Percentiles rank a stretch among this genome's conserved stretches.
Evolutionary conservation across 2,797 vertebrate species (phyloP).

Genomic region (Spinus pinus): DNA sequence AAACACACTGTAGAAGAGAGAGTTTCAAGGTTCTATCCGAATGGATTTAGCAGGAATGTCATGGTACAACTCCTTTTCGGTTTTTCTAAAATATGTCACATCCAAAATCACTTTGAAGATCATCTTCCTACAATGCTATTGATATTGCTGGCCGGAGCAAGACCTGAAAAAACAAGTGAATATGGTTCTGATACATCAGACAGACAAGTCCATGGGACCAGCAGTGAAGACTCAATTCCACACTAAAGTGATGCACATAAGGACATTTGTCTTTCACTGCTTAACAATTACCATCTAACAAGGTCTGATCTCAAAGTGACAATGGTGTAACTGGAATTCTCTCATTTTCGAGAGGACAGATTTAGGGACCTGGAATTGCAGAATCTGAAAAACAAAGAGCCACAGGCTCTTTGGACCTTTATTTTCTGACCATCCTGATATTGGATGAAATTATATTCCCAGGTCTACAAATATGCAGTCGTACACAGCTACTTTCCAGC

Average conservation of each 20-base stretch:
- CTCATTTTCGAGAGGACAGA: neutral
- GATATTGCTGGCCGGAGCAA: neutral
- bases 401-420: neutral
- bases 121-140: neutral
- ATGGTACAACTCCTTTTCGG: neutral
- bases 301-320: neutral
- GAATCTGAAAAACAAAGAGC: neutral
- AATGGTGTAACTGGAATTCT: neutral
- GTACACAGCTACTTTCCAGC: neutral
- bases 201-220: neutral
- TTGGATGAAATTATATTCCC: neutral
- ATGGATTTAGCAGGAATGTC: neutral
- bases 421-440: neutral
- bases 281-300: slow-evolving; percentile 20
- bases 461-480: neutral
- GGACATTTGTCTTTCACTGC: neutral
- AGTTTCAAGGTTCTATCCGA: neutral
- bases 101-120: neutral
- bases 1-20: neutral
- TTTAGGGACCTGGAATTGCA: neutral
- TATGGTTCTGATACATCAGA: neutral
- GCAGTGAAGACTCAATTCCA: neutral
- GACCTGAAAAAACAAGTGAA: neutral
- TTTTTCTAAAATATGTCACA: neutral
- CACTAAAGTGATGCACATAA: neutral